Conservation (phyloP, 2,888 invertebrate genomes). For the Eupithecia pulchellata region DNA sequence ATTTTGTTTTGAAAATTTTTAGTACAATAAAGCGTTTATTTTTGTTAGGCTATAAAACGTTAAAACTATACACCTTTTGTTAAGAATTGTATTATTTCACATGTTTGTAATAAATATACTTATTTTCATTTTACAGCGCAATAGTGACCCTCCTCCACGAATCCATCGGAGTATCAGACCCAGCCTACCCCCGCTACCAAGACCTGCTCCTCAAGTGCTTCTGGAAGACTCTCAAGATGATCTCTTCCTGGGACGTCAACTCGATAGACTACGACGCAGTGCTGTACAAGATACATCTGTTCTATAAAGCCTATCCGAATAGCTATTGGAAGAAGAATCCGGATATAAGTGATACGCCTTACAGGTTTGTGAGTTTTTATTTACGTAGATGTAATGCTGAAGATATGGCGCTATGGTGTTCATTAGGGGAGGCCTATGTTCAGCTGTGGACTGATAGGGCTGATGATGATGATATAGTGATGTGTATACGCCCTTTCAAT, state of each 20-base stretch:
- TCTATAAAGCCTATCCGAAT: slow-evolving; percentile 94
- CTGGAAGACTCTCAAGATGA: slow-evolving; percentile 96
- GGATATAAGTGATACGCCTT: slow-evolving; percentile 91
- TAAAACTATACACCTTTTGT: background rate
- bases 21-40: no score
- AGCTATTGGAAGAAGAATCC: slow-evolving; percentile 94
- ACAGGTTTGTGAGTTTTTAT: slow-evolving; percentile 74
- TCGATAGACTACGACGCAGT: slow-evolving; percentile 91
- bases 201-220: slow-evolving; percentile 96
- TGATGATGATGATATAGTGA: no score
- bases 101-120: background rate
- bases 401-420: no score
- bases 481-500: no score
- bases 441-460: no score
- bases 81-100: background rate
- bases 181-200: slow-evolving; percentile 88
- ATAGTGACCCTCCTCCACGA: slow-evolving; percentile 95
- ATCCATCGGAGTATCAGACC: slow-evolving; percentile 88
- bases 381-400: no score
- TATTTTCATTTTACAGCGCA: slow-evolving; percentile 86
- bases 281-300: slow-evolving; percentile 93
- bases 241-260: slow-evolving; percentile 91
- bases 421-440: no score
- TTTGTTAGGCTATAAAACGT: no score
- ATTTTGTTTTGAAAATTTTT: no score